Evolutionary conservation across 37 sponge, comb jelly and placozoan genomes (phyloP).

Genomic region (Crambe crambe): DNA sequence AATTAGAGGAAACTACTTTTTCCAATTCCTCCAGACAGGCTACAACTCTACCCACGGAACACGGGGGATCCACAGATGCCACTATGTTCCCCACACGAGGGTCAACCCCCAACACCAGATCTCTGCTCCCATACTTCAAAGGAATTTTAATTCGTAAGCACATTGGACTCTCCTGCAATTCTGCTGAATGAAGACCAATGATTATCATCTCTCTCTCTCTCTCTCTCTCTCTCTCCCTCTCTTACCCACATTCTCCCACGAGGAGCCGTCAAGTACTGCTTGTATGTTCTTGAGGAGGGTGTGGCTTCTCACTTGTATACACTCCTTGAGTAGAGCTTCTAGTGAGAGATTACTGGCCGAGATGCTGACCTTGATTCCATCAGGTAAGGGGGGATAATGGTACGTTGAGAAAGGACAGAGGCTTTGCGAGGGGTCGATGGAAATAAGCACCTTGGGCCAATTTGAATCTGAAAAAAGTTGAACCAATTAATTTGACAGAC

Average conservation of each 20-base stretch:
- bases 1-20: constrained; percentile 10
- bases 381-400: constrained; percentile 51
- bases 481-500: no score
- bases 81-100: constrained; percentile 51
- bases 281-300: constrained; percentile 6
- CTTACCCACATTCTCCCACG: constrained; percentile 51
- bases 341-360: constrained; percentile 25
- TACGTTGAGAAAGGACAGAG: constrained; percentile 19
- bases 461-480: background rate
- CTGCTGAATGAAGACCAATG: constrained; percentile 7
- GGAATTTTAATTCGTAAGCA: constrained; percentile 24
- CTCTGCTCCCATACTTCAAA: constrained; percentile 17
- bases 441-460: constrained; percentile 26
- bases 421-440: constrained; percentile 22
- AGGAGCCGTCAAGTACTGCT: constrained; percentile 22
- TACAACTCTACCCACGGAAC: constrained; percentile 15
- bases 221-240: background rate
- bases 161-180: constrained; percentile 13
- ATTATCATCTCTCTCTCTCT: background rate
- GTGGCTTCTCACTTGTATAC: constrained; percentile 26
- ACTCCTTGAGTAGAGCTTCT: constrained; percentile 39
- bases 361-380: background rate
- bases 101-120: constrained; percentile 54
- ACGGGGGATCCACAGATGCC: constrained; percentile 36
- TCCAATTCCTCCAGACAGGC: constrained; percentile 50